Evolutionary conservation across 64 coral and sea anemone species (phyloP).

Genomic region (Exaiptasia diaphana): DNA sequence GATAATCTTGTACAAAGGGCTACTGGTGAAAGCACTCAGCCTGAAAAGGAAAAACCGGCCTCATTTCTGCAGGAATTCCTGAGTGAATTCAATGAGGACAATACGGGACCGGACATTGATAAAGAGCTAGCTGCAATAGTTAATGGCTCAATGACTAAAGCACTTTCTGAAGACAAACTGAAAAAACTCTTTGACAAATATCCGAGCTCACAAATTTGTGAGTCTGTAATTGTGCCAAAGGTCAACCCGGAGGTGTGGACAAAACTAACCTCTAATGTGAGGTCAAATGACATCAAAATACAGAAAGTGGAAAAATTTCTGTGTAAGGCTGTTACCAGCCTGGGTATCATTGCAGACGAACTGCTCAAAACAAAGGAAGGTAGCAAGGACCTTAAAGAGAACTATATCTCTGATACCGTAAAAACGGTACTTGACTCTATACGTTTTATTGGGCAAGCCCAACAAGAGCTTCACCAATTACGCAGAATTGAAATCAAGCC

Average conservation of each 20-base stretch:
- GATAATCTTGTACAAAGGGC: too few relatives aligned
- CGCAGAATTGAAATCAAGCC: background rate
- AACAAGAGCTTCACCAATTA: background rate
- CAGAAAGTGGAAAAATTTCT: background rate
- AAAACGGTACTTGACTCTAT: background rate
- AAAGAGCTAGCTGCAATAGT: conserved; percentile 9
- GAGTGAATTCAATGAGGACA: conserved; percentile 15
- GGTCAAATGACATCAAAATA: conserved; percentile 3
- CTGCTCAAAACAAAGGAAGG: background rate
- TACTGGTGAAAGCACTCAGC: too few relatives aligned
- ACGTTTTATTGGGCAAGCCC: background rate
- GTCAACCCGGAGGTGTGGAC: conserved; percentile 13
- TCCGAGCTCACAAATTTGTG: conserved; percentile 14
- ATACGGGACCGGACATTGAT: background rate
- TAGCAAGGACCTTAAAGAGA: background rate
- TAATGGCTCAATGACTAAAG: conserved; percentile 1
- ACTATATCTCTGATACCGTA: background rate
- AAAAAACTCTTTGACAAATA: conserved; percentile 7
- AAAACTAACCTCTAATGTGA: background rate
- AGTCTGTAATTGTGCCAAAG: conserved; percentile 13
- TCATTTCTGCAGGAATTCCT: background rate
- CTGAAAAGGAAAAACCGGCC: too few relatives aligned
- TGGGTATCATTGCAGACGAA: background rate
- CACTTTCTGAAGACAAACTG: background rate
- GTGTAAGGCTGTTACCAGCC: background rate